Evolutionary conservation across 2,797 vertebrate genomes (phyloP), one percentile per base, ranked within the genome.

Genomic region (Xenopus petersii): DNA sequence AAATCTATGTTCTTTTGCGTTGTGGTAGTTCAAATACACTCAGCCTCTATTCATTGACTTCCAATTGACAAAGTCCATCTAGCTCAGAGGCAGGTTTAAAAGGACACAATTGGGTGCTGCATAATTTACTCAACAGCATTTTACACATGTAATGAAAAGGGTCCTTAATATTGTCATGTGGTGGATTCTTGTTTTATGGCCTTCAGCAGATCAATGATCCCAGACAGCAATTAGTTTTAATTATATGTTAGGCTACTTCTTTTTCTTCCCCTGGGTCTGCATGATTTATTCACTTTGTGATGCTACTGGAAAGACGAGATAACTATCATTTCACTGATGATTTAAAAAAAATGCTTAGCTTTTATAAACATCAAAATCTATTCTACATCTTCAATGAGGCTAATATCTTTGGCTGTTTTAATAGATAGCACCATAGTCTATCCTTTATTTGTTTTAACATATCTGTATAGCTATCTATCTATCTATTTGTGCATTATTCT

Each of bases 191-290:
- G 17, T 61, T 74, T 54, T 67, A 65, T 67, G 26, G 30, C 16
- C 48, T 67, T 69, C 49, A 75, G n/a, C 13, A 55, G 60, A 64
- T 75, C 73, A 75, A 70, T 75, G 48, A 54, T 58, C 51, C 60
- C 67, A 15, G 60, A 66, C 67, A 58, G 67, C 74, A 75, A 75
- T 64, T 70, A 75, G 67, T 64, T 75, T 65, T 75, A 75, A 75
- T 70, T 59, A 69, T 42, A 60, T 70, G 51, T 59, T 63, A 30
- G 21, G 63, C 74, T 75, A 75, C 64, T 70, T 70, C 64, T 71
- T 62, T 51, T 5, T 42, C 7, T 66, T 76, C 42, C 67, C 60
- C 60, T 65, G 67, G 62, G 62, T 47, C 58, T 71, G 15, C 63
- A 58, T 65, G 42, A 65, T 76, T 65, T 33, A 51, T 51, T 51